Conservation (phyloP, 2,113 vertebrate species). For the Neofelis nebulosa region DNA sequence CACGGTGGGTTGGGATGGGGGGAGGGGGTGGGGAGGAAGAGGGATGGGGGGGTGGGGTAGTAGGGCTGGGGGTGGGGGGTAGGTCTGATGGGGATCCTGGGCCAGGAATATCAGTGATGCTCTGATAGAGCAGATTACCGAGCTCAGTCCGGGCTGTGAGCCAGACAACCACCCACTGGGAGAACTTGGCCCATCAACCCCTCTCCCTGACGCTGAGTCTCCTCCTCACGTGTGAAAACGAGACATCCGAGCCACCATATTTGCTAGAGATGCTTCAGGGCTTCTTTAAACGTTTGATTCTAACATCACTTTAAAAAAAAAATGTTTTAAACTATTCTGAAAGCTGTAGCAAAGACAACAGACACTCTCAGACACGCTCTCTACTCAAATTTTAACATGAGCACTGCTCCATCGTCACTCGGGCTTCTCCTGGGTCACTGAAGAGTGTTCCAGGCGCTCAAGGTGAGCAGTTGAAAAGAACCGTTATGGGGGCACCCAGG, state of each 20-base stretch:
- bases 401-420: neutral
- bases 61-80: neutral
- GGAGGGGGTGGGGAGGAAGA: neutral
- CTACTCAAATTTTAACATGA: neutral
- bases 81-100: neutral
- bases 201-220: neutral
- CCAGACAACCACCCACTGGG: neutral
- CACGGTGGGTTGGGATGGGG: neutral
- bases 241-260: neutral
- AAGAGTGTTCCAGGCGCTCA: neutral
- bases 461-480: neutral
- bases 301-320: neutral
- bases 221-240: neutral
- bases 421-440: neutral
- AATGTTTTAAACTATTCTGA: neutral
- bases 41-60: too few species aligned
- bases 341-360: neutral
- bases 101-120: neutral
- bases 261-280: neutral
- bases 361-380: neutral
- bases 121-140: fast-evolving
- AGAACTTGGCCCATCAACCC: neutral
- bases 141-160: neutral
- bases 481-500: neutral
- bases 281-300: neutral